Conservation (phyloP, 2,888 invertebrate species). For the Netelia fuscicornis region DNA sequence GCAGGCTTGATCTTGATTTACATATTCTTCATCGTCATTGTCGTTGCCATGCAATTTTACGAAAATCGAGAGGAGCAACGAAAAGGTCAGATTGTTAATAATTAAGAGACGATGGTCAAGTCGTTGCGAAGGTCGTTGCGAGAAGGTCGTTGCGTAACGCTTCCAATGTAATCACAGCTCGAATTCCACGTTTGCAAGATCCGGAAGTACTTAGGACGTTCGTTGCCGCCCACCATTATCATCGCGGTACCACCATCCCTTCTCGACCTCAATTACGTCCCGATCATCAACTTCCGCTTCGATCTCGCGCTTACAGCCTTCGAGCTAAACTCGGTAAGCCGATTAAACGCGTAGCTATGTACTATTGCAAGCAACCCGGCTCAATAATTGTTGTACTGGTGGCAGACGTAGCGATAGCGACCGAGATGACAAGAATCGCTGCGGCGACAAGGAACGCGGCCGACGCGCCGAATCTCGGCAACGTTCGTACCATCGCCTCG, state of each 20-base stretch:
- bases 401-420: conserved; percentile 80
- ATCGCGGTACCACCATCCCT: not conserved
- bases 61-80: conserved; percentile 75
- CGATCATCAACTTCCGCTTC: conserved; percentile 71
- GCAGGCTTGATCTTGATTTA: conserved; percentile 85
- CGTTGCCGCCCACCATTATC: conserved; percentile 71
- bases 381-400: too few relatives aligned
- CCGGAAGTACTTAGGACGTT: conserved; percentile 79
- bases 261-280: not conserved
- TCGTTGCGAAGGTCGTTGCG: too few relatives aligned
- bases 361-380: too few relatives aligned
- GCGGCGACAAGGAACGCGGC: not conserved
- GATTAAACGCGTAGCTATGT: not conserved
- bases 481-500: not conserved
- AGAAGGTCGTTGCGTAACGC: too few relatives aligned
- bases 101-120: too few relatives aligned
- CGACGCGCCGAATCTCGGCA: conserved; percentile 6
- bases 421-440: conserved; percentile 71
- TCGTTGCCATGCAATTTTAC: conserved; percentile 82
- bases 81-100: conserved; percentile 72
- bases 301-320: conserved; percentile 78
- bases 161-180: conserved; percentile 69
- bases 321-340: conserved; percentile 79
- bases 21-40: conserved; percentile 85
- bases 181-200: conserved; percentile 79